Evolutionary conservation across 2,888 invertebrate genomes (phyloP).

Genomic region (Eugnorisma glareosa): DNA sequence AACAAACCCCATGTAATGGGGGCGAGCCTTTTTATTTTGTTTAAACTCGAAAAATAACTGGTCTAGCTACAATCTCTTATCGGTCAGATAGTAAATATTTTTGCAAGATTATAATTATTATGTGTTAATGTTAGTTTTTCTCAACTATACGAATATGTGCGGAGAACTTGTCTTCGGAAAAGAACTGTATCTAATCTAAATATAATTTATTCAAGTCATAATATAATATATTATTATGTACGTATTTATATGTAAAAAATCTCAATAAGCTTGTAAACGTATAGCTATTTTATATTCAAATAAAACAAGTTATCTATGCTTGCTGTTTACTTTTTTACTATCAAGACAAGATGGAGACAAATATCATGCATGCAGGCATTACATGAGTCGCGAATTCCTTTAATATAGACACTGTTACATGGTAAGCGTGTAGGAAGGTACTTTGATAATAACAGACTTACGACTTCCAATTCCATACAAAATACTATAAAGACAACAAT

Average conservation of each 20-base stretch:
- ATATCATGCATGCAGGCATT: slow-evolving; percentile 45
- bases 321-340: slow-evolving; percentile 66
- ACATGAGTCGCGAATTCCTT: slow-evolving; percentile 31
- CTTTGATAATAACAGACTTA: slow-evolving; percentile 30
- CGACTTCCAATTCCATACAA: slow-evolving; percentile 45
- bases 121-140: background rate
- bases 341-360: slow-evolving; percentile 59
- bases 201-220: slow-evolving; percentile 20
- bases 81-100: background rate
- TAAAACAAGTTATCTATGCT: slow-evolving; percentile 62
- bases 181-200: background rate
- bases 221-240: slow-evolving; percentile 3
- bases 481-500: slow-evolving; percentile 50
- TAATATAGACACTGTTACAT: slow-evolving; percentile 31
- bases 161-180: background rate
- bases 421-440: slow-evolving; percentile 35
- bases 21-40: background rate
- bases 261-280: slow-evolving; percentile 32
- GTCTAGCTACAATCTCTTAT: background rate
- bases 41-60: background rate
- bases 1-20: background rate
- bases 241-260: background rate
- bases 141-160: background rate
- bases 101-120: background rate
- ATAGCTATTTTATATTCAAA: slow-evolving; percentile 44